Base-by-base conservation (phyloP, 2,113 vertebrate genomes). In the Pleuronectes platessa region DNA sequence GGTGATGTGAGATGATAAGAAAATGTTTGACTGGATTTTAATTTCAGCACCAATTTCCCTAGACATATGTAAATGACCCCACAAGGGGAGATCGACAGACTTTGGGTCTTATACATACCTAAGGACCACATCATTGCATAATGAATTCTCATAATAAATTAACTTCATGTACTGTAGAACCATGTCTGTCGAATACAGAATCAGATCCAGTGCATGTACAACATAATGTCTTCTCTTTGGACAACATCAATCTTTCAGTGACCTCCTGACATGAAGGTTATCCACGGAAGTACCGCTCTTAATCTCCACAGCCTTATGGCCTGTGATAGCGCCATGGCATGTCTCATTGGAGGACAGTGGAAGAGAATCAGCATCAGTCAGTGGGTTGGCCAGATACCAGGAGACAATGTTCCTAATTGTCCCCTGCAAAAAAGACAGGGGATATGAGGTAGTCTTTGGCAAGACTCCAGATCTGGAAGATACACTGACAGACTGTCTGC, bases 351-450 rank as follows among this genome's bases (percentile, higher is more conserved):
- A 87, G 86, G 83, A 82, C 72, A 66, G 71, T 69, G 68, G 71
- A 70, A 49, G 40, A 67, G 78, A 86, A 86, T 81, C 79, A 84
- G 81, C 77, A 80, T 63, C 81, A 81, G 78, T 78, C 69, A 49
- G 61, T 61, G 64, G 55, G 61, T 72, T 88, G 88, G 90, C 79
- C 59, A 9, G 24, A 31, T 13, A 71, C 82, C 90, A 91, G 83
- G 69, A 88, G 84, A 82, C 78, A 70, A 74, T 89, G 90, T 88
- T 86, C 85, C 76, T 87, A 79, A 89, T 79, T 86, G 88, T 89
- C 66, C 78, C 81, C 74, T 56, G 59, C 65, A 59, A 77, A 79
- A 64, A 78, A 77, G 70, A 77, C 71, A 51, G 64, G 67, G 73
- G 88, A 81, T 75, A 83, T 80, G 79, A 89, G 79, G 72, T 64